Percentiles rank a stretch among this genome's conserved stretches.
Conservation (phyloP, 2,888 invertebrate genomes). For the Asteroscopus sphinx region DNA sequence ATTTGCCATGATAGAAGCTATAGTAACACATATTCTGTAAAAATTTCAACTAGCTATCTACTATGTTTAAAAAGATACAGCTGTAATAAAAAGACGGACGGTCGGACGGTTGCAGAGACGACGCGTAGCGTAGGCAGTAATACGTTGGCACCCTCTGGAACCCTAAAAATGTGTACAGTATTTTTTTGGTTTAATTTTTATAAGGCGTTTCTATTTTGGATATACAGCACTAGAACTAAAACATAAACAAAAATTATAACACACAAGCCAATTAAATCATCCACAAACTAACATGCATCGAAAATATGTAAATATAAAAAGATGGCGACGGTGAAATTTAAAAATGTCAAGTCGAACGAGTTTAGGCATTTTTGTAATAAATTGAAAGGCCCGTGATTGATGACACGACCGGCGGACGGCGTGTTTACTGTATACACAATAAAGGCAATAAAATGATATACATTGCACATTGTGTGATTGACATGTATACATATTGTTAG, state of each 20-base stretch:
- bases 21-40: no score
- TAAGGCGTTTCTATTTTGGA: no score
- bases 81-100: no score
- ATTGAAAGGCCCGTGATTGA: conserved; percentile 77
- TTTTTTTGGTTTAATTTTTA: no score
- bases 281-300: conserved; percentile 19
- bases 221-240: not conserved
- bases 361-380: conserved; percentile 75
- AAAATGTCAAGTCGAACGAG: conserved; percentile 59
- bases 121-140: no score
- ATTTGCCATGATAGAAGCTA: no score
- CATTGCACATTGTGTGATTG: conserved; percentile 59
- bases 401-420: conserved; percentile 56
- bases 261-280: no score
- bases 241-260: conserved; percentile 9
- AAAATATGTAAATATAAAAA: conserved; percentile 34
- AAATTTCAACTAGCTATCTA: no score
- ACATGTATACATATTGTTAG: conserved; percentile 55
- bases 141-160: no score
- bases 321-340: conserved; percentile 45
- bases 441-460: conserved; percentile 63
- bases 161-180: no score
- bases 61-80: no score
- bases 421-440: conserved; percentile 58
- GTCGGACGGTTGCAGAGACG: no score